Base-by-base conservation (phyloP, 2,113 vertebrate genomes). In the Terrapene triunguis region DNA sequence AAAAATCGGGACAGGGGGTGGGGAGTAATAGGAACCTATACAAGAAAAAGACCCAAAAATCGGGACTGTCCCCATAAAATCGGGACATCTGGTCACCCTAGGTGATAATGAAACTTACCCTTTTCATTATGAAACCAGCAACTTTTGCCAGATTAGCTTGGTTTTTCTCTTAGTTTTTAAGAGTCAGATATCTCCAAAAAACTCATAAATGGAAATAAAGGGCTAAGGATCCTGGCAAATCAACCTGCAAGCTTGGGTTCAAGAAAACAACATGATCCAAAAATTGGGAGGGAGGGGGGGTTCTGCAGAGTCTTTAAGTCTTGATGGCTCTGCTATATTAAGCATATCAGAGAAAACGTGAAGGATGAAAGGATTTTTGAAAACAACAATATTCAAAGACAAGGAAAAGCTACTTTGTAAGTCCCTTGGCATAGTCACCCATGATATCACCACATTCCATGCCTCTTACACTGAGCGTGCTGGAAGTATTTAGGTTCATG, bases 381-480 rank as follows among this genome's bases (percentile, higher is more conserved):
- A 81, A 83, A 85, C 85, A 94, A 90, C 54, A 85, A 76, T 84
- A 93, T 80, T 55, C 84, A 89, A 85, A 92, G 22, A 78, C 42
- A 94, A 74, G 55, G 87, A 65, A 69, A 94, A 85, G 80, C 85
- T 55, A 76, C 87, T 97, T 29, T 94, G 89, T 81, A 47, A 95
- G 92, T 85, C 81, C 51, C 94, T 96, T 96, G 95, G 97, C 96
- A 96, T 53, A 92, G 24, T 69, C 78, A 81, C 55, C 94, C 93
- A 87, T 97, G 96, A 97, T 96, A 95, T 95, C 97, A 98, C 80
- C 95, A 80, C 96, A 97, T 96, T 97, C 96, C 96, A 96, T 90
- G 94, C 91, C 93, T 96, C 90, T 96, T 81, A 93, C 91, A 87
- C 90, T 85, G 85, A 48, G 93, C 74, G 81, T 91, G 94, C 92